Evolutionary conservation across 1,140 invertebrate genomes (phyloP), one percentile per base, ranked within the genome.

Genomic region (Dendroctonus valens): DNA sequence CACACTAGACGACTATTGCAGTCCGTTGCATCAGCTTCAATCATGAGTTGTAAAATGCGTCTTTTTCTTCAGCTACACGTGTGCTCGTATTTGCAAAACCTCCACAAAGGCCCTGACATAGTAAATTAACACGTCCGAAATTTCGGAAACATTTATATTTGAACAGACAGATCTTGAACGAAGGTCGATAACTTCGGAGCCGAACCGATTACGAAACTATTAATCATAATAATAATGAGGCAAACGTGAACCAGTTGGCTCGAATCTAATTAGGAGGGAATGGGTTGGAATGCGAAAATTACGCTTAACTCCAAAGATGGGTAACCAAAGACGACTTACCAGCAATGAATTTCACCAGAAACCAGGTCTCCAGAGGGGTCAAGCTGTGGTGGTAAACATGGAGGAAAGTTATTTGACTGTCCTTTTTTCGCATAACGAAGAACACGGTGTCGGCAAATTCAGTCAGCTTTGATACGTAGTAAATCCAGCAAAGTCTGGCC

Each of bases 391-490:
- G 96, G 78, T 97, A 96, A 9, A 98, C 86, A 79, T 98, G 96
- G 8, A 98, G 83, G 78, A 93, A 90, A 0, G 92, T 91, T 57
- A 97, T 89, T 78, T 98, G 96, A 70, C 89, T 89, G 77, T 93
- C 92, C 79, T 98, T 98, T 79, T 96, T 96, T 50, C 93, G 83
- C 69, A 96, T 79, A 26, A 96, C 87, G 81, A 97, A 96, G 84
- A 96, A 96, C 73, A 94, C 80, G 65, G 96, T 98, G 81, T 98
- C 96, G 15, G 92, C 87, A 80, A 98, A 97, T 83, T 99, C 96
- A 11, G 94, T 91, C 71, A 95, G 86, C 80, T 99, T 99, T 51
- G 95, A 97, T 79, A 97, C 90, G 81, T 97, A 99, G 79, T 97
- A 98, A 85, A 94, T 93, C 91, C 94, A 98, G 75, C 94, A 93